Evolutionary conservation across 2,113 vertebrate species (phyloP), one percentile per base, ranked within the genome.

Genomic region (Laterallus jamaicensis): DNA sequence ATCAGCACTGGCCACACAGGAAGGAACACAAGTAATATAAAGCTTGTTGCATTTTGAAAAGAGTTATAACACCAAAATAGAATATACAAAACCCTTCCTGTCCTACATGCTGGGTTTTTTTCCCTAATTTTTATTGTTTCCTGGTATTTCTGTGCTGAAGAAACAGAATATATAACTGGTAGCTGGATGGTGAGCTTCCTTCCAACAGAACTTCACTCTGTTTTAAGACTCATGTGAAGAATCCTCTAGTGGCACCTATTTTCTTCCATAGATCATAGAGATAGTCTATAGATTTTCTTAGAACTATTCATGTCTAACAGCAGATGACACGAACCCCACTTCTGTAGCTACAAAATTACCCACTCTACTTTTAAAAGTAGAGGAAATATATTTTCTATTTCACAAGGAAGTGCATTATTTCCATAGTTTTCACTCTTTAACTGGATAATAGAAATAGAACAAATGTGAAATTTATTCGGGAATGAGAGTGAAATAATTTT

Each of bases 401-500:
- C 49, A 63, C 12, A 64, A 39, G 63, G 63, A 87, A 79, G 82
- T 17, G n/a, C 21, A n/a, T 54, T 88, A 67, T 63, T 91, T 77
- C 40, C 4, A 35, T 50, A 82, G 40, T 59, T 90, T 90, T 82
- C 58, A 86, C 17, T 81, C 94, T 86, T 76, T 56, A 94, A 73
- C n/a, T 49, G 11, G 7, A 63, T 86, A 67, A 88, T 75, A 89
- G 52, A 69, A 81, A 79, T 49, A 84, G 56, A 63, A 84, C 1
- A 75, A 88, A 89, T 54, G 16, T 31, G 15, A 91, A 88, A 86
- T 71, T 90, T 95, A 68, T 44, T 91, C 1, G 0, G 25, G 62
- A 92, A 92, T 35, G 5, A 58, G 11, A 79, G 13, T 82, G 44
- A 84, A 95, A 92, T 86, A 93, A 97, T 92, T 82, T 59, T 90